Conservation (phyloP, 1,140 invertebrate genomes). For the Thereuonema tuberculata region DNA sequence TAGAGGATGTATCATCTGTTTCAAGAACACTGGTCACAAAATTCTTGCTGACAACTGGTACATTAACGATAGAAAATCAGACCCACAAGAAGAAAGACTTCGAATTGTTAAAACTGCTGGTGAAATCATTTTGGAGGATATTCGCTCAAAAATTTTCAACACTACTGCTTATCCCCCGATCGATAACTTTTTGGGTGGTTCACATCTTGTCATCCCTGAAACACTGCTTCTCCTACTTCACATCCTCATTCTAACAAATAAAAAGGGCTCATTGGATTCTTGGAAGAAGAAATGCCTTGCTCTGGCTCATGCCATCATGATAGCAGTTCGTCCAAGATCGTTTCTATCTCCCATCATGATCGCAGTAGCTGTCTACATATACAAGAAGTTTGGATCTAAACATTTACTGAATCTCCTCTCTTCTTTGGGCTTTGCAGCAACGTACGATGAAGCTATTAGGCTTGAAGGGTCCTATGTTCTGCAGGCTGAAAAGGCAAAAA, state of each 20-base stretch:
- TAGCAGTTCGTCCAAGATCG: constrained; percentile 13
- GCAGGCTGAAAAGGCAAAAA: background rate
- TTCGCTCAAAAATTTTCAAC: constrained; percentile 22
- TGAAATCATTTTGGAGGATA: constrained; percentile 27
- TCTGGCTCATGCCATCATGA: constrained; percentile 13
- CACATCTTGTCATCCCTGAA: constrained; percentile 9
- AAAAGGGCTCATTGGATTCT: constrained; percentile 6
- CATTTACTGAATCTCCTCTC: constrained; percentile 5
- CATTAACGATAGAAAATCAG: background rate
- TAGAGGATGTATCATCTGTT: constrained; percentile 5
- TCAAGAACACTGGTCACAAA: constrained; percentile 13
- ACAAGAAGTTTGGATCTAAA: constrained; percentile 11
- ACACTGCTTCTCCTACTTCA: constrained; percentile 14
- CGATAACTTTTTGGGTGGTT: constrained; percentile 16
- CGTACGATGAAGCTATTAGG: constrained; percentile 3
- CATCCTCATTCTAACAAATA: constrained; percentile 11
- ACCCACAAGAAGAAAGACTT: constrained; percentile 15
- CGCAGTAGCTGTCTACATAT: background rate
- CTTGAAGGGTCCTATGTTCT: constrained; percentile 2
- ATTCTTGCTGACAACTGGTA: constrained; percentile 12
- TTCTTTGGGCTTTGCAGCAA: constrained; percentile 4
- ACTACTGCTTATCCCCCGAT: constrained; percentile 25
- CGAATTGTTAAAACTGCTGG: constrained; percentile 24
- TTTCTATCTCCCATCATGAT: constrained; percentile 7
- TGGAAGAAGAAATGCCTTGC: constrained; percentile 15